Conservation (phyloP, 1,140 invertebrate genomes). For the Drosophila nigrodunni region DNA sequence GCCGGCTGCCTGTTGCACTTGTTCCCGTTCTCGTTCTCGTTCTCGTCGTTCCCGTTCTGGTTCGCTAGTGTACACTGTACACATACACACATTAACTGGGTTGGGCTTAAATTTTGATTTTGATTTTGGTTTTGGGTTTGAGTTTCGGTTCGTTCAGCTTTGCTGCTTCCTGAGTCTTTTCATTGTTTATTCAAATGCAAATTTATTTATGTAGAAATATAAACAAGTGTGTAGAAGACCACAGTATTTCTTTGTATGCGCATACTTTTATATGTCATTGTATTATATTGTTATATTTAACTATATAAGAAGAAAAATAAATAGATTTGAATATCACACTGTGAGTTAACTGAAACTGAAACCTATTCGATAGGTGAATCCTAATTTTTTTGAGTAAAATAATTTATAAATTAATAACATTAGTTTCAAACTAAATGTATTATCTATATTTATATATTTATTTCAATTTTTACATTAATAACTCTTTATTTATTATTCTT, state of each 20-base stretch:
- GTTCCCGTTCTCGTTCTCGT: slow-evolving; percentile 66
- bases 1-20: slow-evolving; percentile 67
- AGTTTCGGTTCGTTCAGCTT: slow-evolving; percentile 39
- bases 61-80: slow-evolving; percentile 36
- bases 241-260: slow-evolving; percentile 3
- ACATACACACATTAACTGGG: slow-evolving; percentile 20
- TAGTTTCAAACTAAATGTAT: no score
- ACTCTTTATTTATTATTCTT: no score
- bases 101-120: slow-evolving; percentile 26
- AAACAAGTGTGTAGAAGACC: background rate
- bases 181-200: slow-evolving; percentile 54
- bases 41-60: slow-evolving; percentile 65
- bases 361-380: no score
- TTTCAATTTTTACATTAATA: no score
- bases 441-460: no score
- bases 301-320: no score
- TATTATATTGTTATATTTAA: background rate
- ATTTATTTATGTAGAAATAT: slow-evolving; percentile 33
- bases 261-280: background rate
- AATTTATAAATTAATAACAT: no score
- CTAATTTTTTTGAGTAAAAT: no score
- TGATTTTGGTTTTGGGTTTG: slow-evolving; percentile 25
- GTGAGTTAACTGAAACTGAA: no score
- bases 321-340: no score
- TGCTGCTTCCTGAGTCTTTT: slow-evolving; percentile 25